phyloP scores from a whole-genome alignment of 2,888 invertebrate genomes.

The Leuctra nigra region DNA sequence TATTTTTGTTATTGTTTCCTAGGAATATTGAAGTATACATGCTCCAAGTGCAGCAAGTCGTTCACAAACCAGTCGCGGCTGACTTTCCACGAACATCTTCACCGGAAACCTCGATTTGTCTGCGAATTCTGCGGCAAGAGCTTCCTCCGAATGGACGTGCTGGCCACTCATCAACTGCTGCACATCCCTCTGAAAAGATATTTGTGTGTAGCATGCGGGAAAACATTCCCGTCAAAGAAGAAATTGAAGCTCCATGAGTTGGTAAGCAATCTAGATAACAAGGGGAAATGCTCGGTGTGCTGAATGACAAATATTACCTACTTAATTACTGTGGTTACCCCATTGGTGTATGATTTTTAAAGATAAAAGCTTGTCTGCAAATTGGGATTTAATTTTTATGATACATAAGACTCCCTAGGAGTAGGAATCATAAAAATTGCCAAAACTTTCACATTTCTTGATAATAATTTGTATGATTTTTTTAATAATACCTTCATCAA shows the following conservation, averaged over 20 bases:
- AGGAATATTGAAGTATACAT: neutral
- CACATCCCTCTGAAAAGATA: neutral
- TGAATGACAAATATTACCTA: no score
- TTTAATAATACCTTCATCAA: no score
- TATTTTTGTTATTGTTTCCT: neutral
- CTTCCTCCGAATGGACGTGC: neutral
- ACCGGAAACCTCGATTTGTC: neutral
- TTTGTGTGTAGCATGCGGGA: neutral
- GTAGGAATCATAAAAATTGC: no score
- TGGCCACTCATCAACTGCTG: neutral
- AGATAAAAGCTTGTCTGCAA: no score
- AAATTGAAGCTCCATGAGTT: neutral
- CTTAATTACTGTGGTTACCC: no score
- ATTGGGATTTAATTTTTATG: no score
- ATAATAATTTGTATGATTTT: no score
- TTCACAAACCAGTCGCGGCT: neutral
- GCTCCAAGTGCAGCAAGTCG: neutral
- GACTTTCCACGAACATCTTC: neutral
- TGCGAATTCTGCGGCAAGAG: slow-evolving; percentile 2
- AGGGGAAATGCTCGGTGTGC: no score
- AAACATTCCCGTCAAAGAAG: neutral
- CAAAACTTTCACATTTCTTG: no score
- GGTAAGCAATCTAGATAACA: no score
- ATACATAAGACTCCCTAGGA: no score
- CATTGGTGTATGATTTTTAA: no score